Conservation (phyloP, 2,113 vertebrate species). For the Corvus moneduloides region DNA sequence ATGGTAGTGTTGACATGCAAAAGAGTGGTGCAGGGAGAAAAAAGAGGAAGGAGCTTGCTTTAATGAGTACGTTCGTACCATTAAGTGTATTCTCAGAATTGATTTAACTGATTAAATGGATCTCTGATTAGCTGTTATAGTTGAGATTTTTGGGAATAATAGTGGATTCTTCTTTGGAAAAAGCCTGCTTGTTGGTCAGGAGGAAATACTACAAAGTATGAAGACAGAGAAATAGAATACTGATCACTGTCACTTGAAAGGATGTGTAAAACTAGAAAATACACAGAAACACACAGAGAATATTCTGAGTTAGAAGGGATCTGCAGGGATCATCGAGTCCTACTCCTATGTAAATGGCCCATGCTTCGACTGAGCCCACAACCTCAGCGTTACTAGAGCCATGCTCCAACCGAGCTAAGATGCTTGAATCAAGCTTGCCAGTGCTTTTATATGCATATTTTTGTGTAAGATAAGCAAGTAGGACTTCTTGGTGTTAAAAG, state of each 20-base stretch:
- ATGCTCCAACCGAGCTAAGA: not conserved
- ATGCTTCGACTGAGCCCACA: too few species aligned
- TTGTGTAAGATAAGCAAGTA: not conserved
- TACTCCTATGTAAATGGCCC: not conserved
- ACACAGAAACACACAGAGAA: not conserved
- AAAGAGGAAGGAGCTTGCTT: not conserved
- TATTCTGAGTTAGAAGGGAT: not conserved
- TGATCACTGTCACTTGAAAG: not conserved
- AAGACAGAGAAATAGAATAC: not conserved
- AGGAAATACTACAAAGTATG: not conserved
- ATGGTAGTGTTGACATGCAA: not conserved
- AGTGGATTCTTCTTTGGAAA: not conserved
- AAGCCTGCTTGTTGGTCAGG: not conserved
- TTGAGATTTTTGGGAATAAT: not conserved
- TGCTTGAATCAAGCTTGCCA: not conserved
- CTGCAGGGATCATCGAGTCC: not conserved
- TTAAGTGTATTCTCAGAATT: not conserved
- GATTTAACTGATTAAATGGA: not conserved
- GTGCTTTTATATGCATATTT: not conserved
- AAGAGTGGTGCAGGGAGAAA: not conserved
- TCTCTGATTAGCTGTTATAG: not conserved
- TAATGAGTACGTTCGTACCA: not conserved
- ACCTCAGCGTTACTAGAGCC: too few species aligned
- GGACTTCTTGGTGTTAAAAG: not conserved
- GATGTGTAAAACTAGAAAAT: not conserved